Evolutionary conservation across 1,140 invertebrate genomes (phyloP).

Genomic region (Stratiolaelaps scimitus): DNA sequence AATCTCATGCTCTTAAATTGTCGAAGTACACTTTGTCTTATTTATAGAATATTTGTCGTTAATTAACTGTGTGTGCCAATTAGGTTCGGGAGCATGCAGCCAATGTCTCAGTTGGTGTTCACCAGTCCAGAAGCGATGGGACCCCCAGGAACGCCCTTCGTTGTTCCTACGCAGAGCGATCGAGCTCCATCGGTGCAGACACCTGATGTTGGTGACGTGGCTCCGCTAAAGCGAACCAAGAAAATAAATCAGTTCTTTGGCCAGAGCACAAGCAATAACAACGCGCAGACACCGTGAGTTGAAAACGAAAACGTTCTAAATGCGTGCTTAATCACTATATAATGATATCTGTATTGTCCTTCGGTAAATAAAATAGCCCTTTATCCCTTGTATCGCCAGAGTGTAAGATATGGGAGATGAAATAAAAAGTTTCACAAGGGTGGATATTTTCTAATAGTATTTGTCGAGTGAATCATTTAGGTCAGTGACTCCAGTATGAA

Average conservation of each 20-base stretch:
- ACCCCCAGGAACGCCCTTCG: slow-evolving; percentile 13
- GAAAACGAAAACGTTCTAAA: background rate
- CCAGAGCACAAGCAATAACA: slow-evolving; percentile 11
- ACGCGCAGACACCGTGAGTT: slow-evolving; percentile 5
- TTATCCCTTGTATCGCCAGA: no score
- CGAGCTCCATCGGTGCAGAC: background rate
- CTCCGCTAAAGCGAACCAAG: slow-evolving; percentile 13
- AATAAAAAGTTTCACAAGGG: no score
- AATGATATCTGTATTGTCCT: no score
- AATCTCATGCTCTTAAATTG: no score
- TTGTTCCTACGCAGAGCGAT: background rate
- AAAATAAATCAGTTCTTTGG: slow-evolving; percentile 26
- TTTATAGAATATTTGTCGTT: no score
- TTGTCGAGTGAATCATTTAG: no score
- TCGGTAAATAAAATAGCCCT: no score
- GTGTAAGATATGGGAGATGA: no score
- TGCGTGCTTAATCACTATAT: no score
- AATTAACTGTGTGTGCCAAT: background rate
- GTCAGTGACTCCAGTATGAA: no score
- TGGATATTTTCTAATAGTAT: no score
- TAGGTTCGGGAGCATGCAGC: slow-evolving; percentile 23
- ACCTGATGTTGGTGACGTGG: slow-evolving; percentile 3
- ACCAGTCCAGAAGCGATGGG: slow-evolving; percentile 22
- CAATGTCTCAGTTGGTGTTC: slow-evolving; percentile 11
- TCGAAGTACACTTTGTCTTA: no score